phyloP scores from a whole-genome alignment of 2,113 vertebrate species.

The Leuciscus idus region DNA sequence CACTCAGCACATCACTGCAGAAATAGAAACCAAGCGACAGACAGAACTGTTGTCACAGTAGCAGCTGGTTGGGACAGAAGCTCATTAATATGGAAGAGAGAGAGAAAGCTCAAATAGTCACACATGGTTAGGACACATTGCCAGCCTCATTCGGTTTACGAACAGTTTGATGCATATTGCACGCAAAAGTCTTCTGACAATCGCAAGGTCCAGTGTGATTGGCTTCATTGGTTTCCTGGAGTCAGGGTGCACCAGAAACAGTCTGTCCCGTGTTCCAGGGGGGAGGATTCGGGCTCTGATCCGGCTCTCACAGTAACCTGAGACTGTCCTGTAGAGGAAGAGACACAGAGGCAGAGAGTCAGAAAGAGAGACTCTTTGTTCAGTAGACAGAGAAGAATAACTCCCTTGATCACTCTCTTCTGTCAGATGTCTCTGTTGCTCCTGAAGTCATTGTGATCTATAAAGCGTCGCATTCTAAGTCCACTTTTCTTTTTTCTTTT shows the following conservation, averaged over 20 bases:
- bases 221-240: not conserved
- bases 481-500: not conserved
- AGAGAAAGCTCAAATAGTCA: slow-evolving; percentile 3
- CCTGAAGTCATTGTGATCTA: not conserved
- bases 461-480: not conserved
- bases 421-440: not conserved
- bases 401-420: slow-evolving; percentile 25
- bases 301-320: slow-evolving; percentile 7
- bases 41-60: not conserved
- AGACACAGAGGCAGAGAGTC: not conserved
- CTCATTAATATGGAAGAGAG: not conserved
- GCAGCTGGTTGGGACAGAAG: not conserved
- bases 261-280: not conserved
- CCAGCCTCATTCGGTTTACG: not conserved
- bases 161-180: not conserved
- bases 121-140: not conserved
- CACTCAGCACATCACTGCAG: not conserved
- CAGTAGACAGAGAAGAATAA: not conserved
- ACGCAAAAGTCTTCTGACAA: not conserved
- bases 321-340: not conserved
- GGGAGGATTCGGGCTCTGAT: not conserved
- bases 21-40: not conserved
- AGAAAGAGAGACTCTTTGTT: slow-evolving; percentile 29
- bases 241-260: not conserved
- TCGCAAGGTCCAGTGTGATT: not conserved